Base-by-base conservation (phyloP, 2,113 vertebrate genomes). In the Atlantisia rogersi region DNA sequence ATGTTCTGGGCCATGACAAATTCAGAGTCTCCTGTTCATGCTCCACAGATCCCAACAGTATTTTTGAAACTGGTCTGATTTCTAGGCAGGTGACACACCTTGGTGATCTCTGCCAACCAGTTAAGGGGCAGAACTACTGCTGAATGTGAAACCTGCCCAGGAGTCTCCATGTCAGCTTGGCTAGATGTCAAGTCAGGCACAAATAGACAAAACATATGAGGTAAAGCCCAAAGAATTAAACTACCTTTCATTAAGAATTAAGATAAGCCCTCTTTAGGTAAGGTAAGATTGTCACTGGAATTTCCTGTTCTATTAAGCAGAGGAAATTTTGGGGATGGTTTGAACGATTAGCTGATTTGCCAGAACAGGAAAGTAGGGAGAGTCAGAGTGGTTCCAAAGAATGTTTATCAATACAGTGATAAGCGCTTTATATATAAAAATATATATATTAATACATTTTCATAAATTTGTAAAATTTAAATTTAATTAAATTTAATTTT, bases 121-220 rank as follows among this genome's bases (percentile, higher is more conserved):
- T 39, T 35, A 12, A 48, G 2, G 7, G 18, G 16, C 32, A 81
- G 32, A 68, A 19, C 17, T 93, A 52, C 64, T 73, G 29, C 15
- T 59, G 32, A 62, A 65, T 3, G 5, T 37, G 29, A 28, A 71
- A 55, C 60, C 53, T 78, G 18, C n/a, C n/a, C 46, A n/a, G 26
- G 28, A 59, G 29, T 46, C 48, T 52, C 21, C 1, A 1, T 1
- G 0, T 53, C 37, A 69, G 1, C 19, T 37, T 52, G 22, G 5
- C 26, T 69, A 46, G 46, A 40, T 39, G 17, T 90, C 71, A 82
- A 42, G 5, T 42, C 22, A 75, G 73, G 13, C 28, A 52, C 7
- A 26, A 75, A 70, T 1, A 90, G 52, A 69, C 35, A 68, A 85
- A 92, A 68, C 26, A 71, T 15, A 28, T 6, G 15, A 82, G 14